Conservation (phyloP, 2,113 vertebrate genomes). For the Anarrhichthys ocellatus region DNA sequence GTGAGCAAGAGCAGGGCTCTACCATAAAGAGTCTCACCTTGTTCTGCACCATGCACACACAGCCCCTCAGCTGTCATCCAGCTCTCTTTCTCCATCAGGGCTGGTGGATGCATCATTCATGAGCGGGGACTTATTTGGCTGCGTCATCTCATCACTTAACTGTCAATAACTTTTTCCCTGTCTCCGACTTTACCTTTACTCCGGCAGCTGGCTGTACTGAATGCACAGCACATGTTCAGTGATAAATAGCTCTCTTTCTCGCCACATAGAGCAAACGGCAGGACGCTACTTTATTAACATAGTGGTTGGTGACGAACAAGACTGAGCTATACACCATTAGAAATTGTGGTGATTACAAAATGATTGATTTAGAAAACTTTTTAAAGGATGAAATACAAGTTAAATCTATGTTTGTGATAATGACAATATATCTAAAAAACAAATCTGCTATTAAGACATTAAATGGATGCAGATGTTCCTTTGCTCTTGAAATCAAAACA, state of each 20-base stretch:
- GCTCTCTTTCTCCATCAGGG: constrained; percentile 68
- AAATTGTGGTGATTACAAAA: background rate
- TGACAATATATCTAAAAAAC: background rate
- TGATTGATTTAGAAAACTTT: background rate
- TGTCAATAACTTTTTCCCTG: constrained; percentile 67
- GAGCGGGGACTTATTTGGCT: constrained; percentile 75
- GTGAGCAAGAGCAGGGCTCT: constrained; percentile 24
- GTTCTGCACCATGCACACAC: constrained; percentile 83
- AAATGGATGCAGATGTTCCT: background rate
- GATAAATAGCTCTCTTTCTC: constrained; percentile 9
- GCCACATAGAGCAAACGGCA: background rate
- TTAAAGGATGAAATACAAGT: background rate
- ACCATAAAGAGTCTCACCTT: constrained; percentile 73
- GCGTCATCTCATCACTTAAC: constrained; percentile 67
- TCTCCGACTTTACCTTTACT: constrained; percentile 35
- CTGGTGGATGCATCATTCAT: constrained; percentile 78
- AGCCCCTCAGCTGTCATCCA: constrained; percentile 73
- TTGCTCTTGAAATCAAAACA: background rate
- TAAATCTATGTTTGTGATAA: background rate
- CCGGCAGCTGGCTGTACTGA: constrained; percentile 6
- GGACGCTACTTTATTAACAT: background rate
- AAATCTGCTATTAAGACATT: background rate
- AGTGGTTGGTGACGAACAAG: background rate
- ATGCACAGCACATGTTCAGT: constrained; percentile 23
- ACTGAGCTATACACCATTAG: background rate